Percentiles rank a stretch among this genome's conserved stretches.
These are phyloP conservation scores for Oxyteleia sp. DNA, from an alignment of 2,888 invertebrate genomes.

Conservation along the genomic window DNA sequence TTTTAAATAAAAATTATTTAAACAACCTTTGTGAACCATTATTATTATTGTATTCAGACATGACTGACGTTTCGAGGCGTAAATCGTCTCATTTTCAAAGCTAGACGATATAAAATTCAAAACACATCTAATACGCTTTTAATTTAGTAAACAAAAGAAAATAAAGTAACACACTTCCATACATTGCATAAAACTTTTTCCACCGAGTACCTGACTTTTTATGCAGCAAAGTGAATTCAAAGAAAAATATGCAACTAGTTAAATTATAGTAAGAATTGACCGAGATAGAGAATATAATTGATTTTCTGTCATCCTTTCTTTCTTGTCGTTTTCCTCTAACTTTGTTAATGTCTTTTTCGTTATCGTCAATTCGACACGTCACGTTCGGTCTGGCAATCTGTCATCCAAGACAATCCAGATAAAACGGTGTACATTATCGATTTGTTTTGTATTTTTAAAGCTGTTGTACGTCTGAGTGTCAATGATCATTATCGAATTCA, in stretches of 20 bases:
- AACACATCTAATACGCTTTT: too few species aligned
- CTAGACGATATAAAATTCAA: too few species aligned
- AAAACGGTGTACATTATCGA: slow-evolving; percentile 78
- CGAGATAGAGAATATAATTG: slow-evolving; percentile 7
- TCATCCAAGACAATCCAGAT: slow-evolving; percentile 79
- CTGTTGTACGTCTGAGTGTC: slow-evolving; percentile 43
- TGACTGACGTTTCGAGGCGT: too few species aligned
- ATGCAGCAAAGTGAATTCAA: too few species aligned
- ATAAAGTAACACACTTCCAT: too few species aligned
- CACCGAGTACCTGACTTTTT: too few species aligned
- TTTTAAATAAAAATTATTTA: too few species aligned
- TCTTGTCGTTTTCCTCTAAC: slow-evolving; percentile 15
- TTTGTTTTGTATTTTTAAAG: slow-evolving; percentile 69
- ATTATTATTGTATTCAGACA: too few species aligned
- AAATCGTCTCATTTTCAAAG: too few species aligned
- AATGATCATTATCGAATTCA: slow-evolving; percentile 40
- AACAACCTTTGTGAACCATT: too few species aligned
- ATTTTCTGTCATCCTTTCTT: slow-evolving; percentile 2
- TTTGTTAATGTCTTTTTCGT: slow-evolving; percentile 24
- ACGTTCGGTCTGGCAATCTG: slow-evolving; percentile 65
- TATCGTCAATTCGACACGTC: slow-evolving; percentile 46
- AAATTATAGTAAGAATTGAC: background rate
- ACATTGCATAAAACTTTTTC: too few species aligned
- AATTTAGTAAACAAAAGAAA: too few species aligned
- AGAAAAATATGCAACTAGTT: background rate